A percentile compares a stretch with the other conserved stretches of the same genome.
Evolutionary conservation across 2,113 vertebrate genomes (phyloP).

Genomic region (Microcebus tavaratra): DNA sequence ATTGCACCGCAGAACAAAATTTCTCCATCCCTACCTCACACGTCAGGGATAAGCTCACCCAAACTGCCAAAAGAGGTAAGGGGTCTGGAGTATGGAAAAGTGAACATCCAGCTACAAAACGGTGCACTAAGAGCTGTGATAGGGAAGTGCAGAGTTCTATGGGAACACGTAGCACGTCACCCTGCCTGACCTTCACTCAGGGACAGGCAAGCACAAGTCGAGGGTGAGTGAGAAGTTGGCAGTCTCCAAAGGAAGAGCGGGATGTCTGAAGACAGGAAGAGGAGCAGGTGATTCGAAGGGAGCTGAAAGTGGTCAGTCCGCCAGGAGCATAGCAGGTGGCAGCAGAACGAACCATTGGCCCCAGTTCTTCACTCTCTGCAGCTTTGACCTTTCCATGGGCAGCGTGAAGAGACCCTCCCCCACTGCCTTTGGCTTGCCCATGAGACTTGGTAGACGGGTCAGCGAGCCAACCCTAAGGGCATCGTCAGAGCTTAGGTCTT

Average conservation of each 20-base stretch:
- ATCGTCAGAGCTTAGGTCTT: not conserved
- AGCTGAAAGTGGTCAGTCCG: not conserved
- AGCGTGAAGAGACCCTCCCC: not conserved
- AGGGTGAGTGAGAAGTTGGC: not conserved
- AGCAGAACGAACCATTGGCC: not conserved
- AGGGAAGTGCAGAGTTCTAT: accelerated
- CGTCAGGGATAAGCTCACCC: not conserved
- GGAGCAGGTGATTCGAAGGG: not conserved
- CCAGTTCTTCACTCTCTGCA: not conserved
- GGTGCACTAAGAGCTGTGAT: not conserved
- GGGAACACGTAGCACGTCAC: not conserved
- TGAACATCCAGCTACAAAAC: not conserved
- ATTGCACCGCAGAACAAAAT: not conserved
- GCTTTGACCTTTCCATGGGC: not conserved
- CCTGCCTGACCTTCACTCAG: not conserved
- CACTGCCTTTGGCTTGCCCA: not conserved
- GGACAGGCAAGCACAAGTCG: not conserved
- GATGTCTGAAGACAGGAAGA: not conserved
- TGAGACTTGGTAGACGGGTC: not conserved
- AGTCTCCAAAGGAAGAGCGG: not conserved
- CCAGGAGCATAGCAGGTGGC: too few relatives aligned
- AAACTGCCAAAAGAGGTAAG: not conserved
- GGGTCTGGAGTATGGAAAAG: accelerated
- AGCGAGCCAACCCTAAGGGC: not conserved
- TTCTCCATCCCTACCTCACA: not conserved